phyloP scores from a whole-genome alignment of 1,140 invertebrate species.

The Harlomillsia oculata region DNA sequence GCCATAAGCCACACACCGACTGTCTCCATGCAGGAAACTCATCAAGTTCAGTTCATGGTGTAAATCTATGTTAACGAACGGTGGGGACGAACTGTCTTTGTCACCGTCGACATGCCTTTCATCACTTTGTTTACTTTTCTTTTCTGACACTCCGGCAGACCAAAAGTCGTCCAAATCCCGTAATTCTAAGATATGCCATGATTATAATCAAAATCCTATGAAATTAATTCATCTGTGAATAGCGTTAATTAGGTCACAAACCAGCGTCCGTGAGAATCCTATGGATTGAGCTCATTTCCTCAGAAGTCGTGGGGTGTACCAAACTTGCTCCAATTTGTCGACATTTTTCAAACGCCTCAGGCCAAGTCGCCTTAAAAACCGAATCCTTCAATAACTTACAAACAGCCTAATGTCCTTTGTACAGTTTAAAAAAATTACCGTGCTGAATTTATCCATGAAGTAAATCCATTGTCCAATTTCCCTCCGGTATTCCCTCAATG shows the following conservation, averaged over 20 bases:
- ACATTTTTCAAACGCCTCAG: conserved; percentile 8
- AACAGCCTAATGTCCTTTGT: background rate
- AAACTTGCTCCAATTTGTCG: conserved; percentile 3
- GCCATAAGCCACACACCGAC: background rate
- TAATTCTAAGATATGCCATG: background rate
- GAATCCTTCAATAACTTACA: background rate
- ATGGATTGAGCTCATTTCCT: background rate
- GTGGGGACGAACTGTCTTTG: background rate
- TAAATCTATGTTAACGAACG: background rate
- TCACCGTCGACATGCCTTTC: too few species aligned
- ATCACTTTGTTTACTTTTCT: too few species aligned
- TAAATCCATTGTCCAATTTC: too few species aligned
- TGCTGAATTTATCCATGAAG: too few species aligned
- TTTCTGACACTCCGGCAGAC: conserved; percentile 4
- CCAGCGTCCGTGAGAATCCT: background rate
- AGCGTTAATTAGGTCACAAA: background rate
- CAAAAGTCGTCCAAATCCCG: background rate
- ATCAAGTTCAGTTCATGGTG: conserved; percentile 1
- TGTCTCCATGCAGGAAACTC: background rate
- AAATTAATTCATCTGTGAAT: background rate
- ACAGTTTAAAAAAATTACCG: too few species aligned
- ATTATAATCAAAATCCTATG: background rate
- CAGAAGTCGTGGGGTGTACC: background rate
- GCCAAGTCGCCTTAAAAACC: conserved; percentile 2
- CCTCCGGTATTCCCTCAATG: too few species aligned